A percentile compares a stretch with the other conserved stretches of the same genome.
These are phyloP conservation scores for Drosophila chauvacae DNA, from an alignment of 1,140 invertebrate species.

Conservation along the genomic window DNA sequence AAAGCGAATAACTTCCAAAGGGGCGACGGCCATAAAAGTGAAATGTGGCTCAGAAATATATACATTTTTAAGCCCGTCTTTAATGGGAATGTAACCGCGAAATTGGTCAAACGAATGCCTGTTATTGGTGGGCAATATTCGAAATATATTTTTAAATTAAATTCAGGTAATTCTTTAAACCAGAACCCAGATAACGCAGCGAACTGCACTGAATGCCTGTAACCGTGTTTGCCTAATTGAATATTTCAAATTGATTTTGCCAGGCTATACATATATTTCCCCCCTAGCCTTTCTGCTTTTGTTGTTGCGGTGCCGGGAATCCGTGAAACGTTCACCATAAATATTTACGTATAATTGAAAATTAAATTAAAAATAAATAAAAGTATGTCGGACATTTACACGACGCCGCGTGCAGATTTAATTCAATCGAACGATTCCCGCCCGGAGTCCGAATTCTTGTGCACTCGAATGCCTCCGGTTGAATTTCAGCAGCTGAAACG, in stretches of 20 bases:
- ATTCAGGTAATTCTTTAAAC: slow-evolving; percentile 10
- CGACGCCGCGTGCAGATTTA: slow-evolving; percentile 31
- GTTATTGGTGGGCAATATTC: slow-evolving; percentile 1
- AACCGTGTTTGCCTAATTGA: slow-evolving; percentile 38
- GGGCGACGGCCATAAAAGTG: slow-evolving; percentile 8
- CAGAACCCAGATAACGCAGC: background rate
- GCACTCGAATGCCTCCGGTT: slow-evolving; percentile 16
- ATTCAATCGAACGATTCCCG: slow-evolving; percentile 23
- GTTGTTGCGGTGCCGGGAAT: slow-evolving; percentile 22
- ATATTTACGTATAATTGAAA: slow-evolving; percentile 74
- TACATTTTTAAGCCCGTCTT: background rate
- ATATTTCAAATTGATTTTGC: slow-evolving; percentile 46
- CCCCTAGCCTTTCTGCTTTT: background rate
- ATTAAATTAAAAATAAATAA: slow-evolving; percentile 70
- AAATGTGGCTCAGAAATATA: slow-evolving; percentile 9
- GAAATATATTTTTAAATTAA: slow-evolving; percentile 29
- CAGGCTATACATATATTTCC: slow-evolving; percentile 3
- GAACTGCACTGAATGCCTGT: slow-evolving; percentile 3
- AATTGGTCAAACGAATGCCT: background rate
- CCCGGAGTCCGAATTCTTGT: slow-evolving; percentile 28
- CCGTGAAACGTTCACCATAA: slow-evolving; percentile 49
- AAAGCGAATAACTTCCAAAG: slow-evolving; percentile 15
- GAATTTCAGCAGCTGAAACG: background rate
- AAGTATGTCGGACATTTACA: slow-evolving; percentile 49
- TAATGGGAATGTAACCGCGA: background rate